Conservation (phyloP, 2,888 invertebrate genomes). For the Prosopocoilus inquinatus region DNA sequence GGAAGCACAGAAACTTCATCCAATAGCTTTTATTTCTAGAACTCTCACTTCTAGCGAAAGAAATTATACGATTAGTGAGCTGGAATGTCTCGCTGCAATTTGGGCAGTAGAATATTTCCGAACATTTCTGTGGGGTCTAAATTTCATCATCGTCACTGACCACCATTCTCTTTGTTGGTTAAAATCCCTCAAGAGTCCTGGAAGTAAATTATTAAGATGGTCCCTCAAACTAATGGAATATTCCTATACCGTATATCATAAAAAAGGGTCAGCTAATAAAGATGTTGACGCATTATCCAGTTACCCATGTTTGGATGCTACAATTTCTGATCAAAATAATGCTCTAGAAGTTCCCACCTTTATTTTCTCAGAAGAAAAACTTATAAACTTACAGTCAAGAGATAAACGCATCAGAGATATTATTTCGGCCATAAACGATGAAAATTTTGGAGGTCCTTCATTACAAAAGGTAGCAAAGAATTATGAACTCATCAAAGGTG, state of each 20-base stretch:
- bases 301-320: neutral
- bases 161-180: conserved; percentile 18
- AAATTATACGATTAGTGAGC: conserved; percentile 42
- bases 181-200: conserved; percentile 8
- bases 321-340: neutral
- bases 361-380: neutral
- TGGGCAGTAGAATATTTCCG: conserved; percentile 26
- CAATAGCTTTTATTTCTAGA: conserved; percentile 13
- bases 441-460: neutral
- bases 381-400: neutral
- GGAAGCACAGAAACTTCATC: neutral
- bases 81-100: conserved; percentile 39
- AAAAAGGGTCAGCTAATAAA: conserved; percentile 14
- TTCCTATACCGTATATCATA: conserved; percentile 18
- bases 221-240: conserved; percentile 21
- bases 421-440: neutral
- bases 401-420: neutral
- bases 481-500: neutral
- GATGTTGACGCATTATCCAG: conserved; percentile 9
- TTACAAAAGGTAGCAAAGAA: neutral
- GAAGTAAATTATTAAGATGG: conserved; percentile 20
- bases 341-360: neutral
- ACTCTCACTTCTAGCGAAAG: conserved; percentile 28
- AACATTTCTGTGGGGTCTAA: conserved; percentile 10
- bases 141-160: conserved; percentile 10